A percentile compares a stretch with the other conserved stretches of the same genome.
Conservation (phyloP, 2,797 vertebrate species). For the Luscinia luscinia region DNA sequence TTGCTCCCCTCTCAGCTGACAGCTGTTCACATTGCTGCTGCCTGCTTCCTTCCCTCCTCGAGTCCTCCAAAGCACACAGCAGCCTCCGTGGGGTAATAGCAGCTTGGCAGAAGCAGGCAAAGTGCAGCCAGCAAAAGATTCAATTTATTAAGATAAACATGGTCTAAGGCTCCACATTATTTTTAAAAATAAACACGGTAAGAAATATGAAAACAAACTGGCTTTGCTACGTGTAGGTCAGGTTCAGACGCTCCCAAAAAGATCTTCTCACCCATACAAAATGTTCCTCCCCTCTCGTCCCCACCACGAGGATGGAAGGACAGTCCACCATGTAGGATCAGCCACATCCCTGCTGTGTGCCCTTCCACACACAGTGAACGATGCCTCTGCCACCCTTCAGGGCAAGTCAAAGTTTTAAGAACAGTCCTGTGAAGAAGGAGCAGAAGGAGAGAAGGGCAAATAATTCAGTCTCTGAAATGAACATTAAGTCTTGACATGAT, state of each 20-base stretch:
- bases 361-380: neutral
- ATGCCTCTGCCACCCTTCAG: neutral
- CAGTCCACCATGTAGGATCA: neutral
- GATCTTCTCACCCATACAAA: neutral
- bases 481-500: constrained; percentile 31
- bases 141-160: constrained; percentile 27
- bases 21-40: neutral
- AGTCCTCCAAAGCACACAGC: constrained; percentile 22
- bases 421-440: constrained; percentile 25
- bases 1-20: neutral
- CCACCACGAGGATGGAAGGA: neutral
- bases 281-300: neutral
- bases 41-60: neutral
- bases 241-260: neutral
- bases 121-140: constrained; percentile 26
- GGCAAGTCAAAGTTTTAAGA: constrained; percentile 20
- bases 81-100: neutral
- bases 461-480: neutral
- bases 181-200: constrained; percentile 27
- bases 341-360: neutral
- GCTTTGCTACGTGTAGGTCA: neutral
- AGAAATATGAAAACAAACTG: constrained; percentile 20
- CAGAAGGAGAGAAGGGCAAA: constrained; percentile 6
- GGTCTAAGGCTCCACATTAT: constrained; percentile 26
- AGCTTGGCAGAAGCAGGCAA: constrained; percentile 41